phyloP scores from a whole-genome alignment of 2,113 vertebrate species.

The Cyrtonyx montezumae region DNA sequence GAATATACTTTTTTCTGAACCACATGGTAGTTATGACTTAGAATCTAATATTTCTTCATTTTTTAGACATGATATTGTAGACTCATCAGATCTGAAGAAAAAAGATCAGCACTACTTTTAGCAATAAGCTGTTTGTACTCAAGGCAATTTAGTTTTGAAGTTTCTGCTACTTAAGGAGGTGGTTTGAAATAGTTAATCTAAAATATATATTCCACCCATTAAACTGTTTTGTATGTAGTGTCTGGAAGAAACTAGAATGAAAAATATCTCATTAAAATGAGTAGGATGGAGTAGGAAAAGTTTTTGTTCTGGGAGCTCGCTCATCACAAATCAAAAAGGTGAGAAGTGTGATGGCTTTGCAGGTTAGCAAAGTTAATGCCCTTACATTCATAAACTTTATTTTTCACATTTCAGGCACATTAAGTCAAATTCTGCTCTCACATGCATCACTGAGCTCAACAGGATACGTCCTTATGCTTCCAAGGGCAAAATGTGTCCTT shows the following conservation, averaged over 20 bases:
- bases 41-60: not conserved
- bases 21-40: not conserved
- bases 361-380: not conserved
- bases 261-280: constrained; percentile 16
- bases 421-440: constrained; percentile 42
- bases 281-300: not conserved
- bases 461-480: constrained; percentile 32
- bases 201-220: not conserved
- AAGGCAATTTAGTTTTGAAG: not conserved
- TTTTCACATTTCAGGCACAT: constrained; percentile 12
- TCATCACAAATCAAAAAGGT: not conserved
- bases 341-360: not conserved
- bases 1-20: not conserved
- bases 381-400: constrained; percentile 8
- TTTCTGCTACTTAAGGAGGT: not conserved
- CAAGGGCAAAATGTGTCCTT: constrained; percentile 33
- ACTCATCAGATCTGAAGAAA: not conserved
- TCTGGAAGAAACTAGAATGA: not conserved
- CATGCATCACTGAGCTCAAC: constrained; percentile 50
- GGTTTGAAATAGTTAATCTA: not conserved
- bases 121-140: not conserved
- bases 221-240: not conserved
- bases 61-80: not conserved
- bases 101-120: not conserved
- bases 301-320: not conserved